Conservation (phyloP, 2,888 invertebrate genomes). For the Diaphora mendica region DNA sequence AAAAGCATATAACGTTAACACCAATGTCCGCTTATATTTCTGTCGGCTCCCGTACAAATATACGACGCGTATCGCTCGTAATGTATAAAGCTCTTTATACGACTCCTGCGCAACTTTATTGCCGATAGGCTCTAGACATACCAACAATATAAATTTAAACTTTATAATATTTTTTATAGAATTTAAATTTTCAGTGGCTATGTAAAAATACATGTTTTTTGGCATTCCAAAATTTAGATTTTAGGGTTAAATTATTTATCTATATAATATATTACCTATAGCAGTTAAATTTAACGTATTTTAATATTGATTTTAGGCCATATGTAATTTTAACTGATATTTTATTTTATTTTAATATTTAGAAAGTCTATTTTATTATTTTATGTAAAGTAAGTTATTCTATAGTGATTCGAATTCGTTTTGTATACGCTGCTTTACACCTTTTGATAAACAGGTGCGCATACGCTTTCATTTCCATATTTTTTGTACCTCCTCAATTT, state of each 20-base stretch:
- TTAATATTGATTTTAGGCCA: not conserved
- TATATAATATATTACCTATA: no score
- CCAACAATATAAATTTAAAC: slow-evolving; percentile 13
- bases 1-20: slow-evolving; percentile 55
- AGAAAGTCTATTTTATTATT: no score
- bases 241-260: no score
- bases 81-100: slow-evolving; percentile 62
- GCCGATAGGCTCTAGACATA: slow-evolving; percentile 45
- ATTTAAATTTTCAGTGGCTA: no score
- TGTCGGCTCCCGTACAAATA: slow-evolving; percentile 52
- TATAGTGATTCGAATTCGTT: not conserved
- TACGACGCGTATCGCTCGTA: slow-evolving; percentile 59
- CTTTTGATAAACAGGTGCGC: slow-evolving; percentile 54
- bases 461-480: slow-evolving; percentile 61
- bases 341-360: no score
- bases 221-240: no score
- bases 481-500: slow-evolving; percentile 57
- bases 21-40: slow-evolving; percentile 57
- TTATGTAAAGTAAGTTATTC: no score
- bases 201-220: no score
- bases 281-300: not conserved
- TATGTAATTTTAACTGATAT: not conserved
- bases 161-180: not conserved
- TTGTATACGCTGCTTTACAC: slow-evolving; percentile 26
- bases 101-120: slow-evolving; percentile 63